Base-by-base conservation (phyloP, 1,140 invertebrate species). In the Trichonephila clavata region DNA sequence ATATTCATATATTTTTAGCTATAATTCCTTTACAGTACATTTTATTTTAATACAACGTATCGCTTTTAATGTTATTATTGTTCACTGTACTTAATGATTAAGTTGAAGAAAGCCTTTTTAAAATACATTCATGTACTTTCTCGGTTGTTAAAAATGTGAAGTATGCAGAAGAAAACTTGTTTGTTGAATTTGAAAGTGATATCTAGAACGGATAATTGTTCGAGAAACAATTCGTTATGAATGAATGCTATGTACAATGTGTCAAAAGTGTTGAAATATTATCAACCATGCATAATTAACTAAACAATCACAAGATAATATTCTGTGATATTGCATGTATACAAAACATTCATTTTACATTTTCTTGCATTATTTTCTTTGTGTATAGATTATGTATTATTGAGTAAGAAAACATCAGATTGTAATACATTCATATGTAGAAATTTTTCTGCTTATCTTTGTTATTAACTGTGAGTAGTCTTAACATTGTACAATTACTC, bases 291-390 rank as follows among this genome's bases (percentile, higher is more conserved):
- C 71, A 77, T 77, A 32, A 39, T 77, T 77, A 39, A 77, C 71
- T 77, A 77, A 77, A 77, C 71, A 77, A 77, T 77, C 71, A 77
- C 71, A 77, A 32, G 71, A 77, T 77, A 77, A 77, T 77, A 27
- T 77, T 77, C 71, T 77, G 71, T 77, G 71, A 77, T 77, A 77
- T 77, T 77, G 71, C 71, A 77, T 77, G 71, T 77, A 77, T 77
- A 32, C 71, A 77, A 77, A 77, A 77, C 71, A 77, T 77, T 77
- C 71, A 77, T 77, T 77, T 77, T 77, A 77, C 71, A 77, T 77
- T 77, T 77, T 77, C 71, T 77, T 77, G 27, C 71, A 77, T 77
- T 77, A 39, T 77, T 77, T 39, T 39, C 71, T 77, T 77, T 77
- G 71, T 77, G 71, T 77, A 77, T 18, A 77, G 71, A 77, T 77